Base-by-base conservation (phyloP, 2,888 invertebrate species). In the Athetis lepigone region DNA sequence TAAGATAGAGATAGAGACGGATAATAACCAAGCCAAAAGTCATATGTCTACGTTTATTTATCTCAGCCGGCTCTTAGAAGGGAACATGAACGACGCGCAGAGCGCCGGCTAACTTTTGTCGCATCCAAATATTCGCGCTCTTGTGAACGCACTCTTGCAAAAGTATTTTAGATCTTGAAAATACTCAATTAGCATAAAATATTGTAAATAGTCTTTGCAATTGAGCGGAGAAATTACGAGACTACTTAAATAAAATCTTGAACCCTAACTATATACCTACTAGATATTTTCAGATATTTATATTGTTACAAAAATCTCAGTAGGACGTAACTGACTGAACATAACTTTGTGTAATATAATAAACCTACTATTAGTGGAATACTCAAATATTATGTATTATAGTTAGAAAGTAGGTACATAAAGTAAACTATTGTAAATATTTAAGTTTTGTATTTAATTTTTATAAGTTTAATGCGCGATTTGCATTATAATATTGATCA, bases 401-500 rank as follows among this genome's bases (percentile, higher is more conserved):
- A 68, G 42, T 33, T 59, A 58, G 33, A 52, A 60, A 64, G 21
- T 55, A 64, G 29, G 46, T 33, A 33, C 33, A 13, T 13, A 51
- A 50, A 58, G 33, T 33, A 33, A 57, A 66, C 51, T 57, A 46
- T 56, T 78, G 79, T 78, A 78, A 76, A 78, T 79, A 78, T 57
- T 66, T 68, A 74, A 74, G 40, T 49, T 62, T 61, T 65, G 37
- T 79, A 78, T 78, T 79, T 78, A 78, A 55, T 77, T 74, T 76
- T 74, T 66, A 25, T 79, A 74, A 68, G 33, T 56, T 54, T 27
- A 43, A 40, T 23, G 16, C 3, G 27, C 6, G 1, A 63, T 45
- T 36, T 40, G 25, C n/a, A 37, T 64, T 29, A 13, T 36, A 39
- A 55, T 37, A 39, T 0, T 36, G 16, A 37, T 16, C 7, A 2